These are phyloP conservation scores for Heteromormyrus szaboi DNA, from an alignment of 2,797 vertebrate genomes.

Conservation along the genomic window DNA sequence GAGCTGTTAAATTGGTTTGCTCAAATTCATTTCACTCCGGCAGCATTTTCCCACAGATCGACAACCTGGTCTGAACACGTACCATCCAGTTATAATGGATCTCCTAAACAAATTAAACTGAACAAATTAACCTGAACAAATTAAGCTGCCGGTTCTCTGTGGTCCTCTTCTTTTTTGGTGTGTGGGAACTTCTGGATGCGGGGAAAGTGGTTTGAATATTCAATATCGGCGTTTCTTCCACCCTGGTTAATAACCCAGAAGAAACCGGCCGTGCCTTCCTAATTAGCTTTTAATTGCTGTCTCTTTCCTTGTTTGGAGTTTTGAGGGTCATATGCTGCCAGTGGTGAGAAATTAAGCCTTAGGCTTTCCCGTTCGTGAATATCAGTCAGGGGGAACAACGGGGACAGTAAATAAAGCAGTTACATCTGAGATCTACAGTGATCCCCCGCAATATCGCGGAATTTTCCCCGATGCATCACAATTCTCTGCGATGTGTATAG, in stretches of 20 bases:
- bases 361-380: background rate
- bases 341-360: background rate
- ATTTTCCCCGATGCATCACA: too few species aligned
- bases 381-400: background rate
- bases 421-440: background rate
- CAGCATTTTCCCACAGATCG: background rate
- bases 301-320: background rate
- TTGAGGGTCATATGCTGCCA: background rate
- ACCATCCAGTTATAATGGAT: conserved; percentile 4
- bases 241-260: background rate
- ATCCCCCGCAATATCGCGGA: background rate
- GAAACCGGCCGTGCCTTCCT: background rate
- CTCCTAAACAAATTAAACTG: conserved; percentile 11
- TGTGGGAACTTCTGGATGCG: background rate
- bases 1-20: conserved; percentile 41
- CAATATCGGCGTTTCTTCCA: background rate
- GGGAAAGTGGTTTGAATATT: background rate
- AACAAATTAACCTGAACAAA: conserved; percentile 14
- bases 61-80: background rate
- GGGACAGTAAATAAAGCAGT: background rate
- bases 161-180: background rate
- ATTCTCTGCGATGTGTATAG: too few species aligned
- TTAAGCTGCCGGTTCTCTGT: background rate
- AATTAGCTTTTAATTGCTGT: conserved; percentile 18
- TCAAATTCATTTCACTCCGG: background rate